Conservation (phyloP, 1,140 invertebrate species). For the Brachionus manjavacas region DNA sequence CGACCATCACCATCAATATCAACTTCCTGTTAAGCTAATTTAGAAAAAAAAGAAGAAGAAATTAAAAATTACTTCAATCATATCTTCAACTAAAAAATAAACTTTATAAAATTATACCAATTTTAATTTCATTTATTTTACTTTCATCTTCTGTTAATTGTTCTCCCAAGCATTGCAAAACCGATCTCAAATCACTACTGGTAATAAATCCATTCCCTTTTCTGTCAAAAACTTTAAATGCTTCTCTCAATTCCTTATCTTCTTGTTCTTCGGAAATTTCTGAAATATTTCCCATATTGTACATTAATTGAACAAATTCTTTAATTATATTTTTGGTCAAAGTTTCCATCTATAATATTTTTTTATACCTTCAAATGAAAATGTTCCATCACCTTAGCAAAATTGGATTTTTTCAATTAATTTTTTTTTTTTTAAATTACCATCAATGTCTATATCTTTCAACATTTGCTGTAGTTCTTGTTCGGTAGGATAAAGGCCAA, state of each 20-base stretch:
- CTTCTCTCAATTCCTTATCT: slow-evolving; percentile 22
- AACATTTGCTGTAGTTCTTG: slow-evolving; percentile 44
- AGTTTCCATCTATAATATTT: neutral
- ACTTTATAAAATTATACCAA: no score
- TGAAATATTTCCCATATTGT: slow-evolving; percentile 21
- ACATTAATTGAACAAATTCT: slow-evolving; percentile 41
- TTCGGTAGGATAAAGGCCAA: slow-evolving; percentile 44
- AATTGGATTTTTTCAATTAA: neutral
- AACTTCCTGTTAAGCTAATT: neutral
- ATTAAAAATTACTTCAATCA: neutral
- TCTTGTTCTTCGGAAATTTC: slow-evolving; percentile 40
- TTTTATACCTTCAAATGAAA: slow-evolving; percentile 33
- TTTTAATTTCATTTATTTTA: neutral
- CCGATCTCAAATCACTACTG: slow-evolving; percentile 20
- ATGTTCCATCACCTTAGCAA: slow-evolving; percentile 15
- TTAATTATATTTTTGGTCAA: neutral
- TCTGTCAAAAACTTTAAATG: slow-evolving; percentile 38
- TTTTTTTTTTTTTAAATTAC: neutral
- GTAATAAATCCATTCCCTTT: slow-evolving; percentile 36
- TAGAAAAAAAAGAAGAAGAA: neutral
- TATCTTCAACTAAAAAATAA: slow-evolving; percentile 29
- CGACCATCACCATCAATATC: slow-evolving; percentile 41
- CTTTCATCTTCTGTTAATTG: slow-evolving; percentile 41
- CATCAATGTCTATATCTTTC: slow-evolving; percentile 43
- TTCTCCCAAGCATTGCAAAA: slow-evolving; percentile 32